A percentile compares a stretch with the other conserved stretches of the same genome.
phyloP scores from a whole-genome alignment of 1,140 invertebrate species.

The Holcopasites calliopsidis region DNA sequence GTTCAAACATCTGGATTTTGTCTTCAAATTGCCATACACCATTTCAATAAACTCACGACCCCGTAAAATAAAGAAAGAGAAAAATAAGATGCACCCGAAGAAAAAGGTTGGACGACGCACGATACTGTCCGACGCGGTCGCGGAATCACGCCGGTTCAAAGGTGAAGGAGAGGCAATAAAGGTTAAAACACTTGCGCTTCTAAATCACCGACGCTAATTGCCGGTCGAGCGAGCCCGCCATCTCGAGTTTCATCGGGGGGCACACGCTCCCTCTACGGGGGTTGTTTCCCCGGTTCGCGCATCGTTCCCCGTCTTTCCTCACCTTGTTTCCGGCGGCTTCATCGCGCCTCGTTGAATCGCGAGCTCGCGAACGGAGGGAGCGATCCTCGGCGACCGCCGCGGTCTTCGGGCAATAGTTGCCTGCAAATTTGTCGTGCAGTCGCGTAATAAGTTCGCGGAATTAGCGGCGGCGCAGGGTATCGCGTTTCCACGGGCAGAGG shows the following conservation, averaged over 20 bases:
- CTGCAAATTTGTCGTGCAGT: conserved; percentile 22
- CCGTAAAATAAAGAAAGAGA: too few relatives aligned
- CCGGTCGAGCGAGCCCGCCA: conserved; percentile 22
- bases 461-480: not conserved
- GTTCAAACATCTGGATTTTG: too few relatives aligned
- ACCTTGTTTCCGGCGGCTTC: conserved; percentile 15
- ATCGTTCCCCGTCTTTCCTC: conserved; percentile 8
- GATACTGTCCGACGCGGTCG: not conserved
- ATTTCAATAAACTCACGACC: too few relatives aligned
- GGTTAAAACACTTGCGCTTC: conserved; percentile 14
- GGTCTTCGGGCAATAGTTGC: conserved; percentile 5
- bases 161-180: conserved; percentile 23
- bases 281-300: conserved; percentile 28
- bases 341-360: conserved; percentile 11
- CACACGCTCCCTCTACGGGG: conserved; percentile 6
- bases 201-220: conserved; percentile 67
- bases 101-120: not conserved
- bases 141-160: conserved; percentile 7
- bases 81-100: not conserved
- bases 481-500: conserved; percentile 7
- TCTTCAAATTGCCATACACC: too few relatives aligned
- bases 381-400: not conserved
- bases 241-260: conserved; percentile 43
- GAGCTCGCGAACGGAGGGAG: conserved; percentile 1
- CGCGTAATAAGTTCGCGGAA: conserved; percentile 23